Evolutionary conservation across 2,113 vertebrate genomes (phyloP).

Genomic region (Puffinus mauretanicus): DNA sequence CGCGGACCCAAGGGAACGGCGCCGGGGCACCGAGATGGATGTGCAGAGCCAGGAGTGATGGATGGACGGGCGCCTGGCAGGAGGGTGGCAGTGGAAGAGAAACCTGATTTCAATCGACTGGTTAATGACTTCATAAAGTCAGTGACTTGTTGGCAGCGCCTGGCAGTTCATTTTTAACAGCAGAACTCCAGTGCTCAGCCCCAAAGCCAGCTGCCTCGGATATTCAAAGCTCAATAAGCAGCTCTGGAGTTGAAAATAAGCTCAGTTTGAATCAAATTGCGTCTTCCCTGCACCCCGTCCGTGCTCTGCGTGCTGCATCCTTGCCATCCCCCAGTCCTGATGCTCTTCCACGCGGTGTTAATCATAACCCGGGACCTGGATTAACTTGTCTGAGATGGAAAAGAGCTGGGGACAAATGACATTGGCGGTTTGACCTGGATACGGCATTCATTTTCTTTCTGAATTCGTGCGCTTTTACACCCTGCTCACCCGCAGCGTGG

Average conservation of each 20-base stretch:
- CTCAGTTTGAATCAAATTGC: not conserved
- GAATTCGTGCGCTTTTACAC: not conserved
- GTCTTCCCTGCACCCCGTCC: not conserved
- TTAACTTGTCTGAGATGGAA: not conserved
- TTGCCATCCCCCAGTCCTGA: not conserved
- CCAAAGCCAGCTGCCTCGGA: not conserved
- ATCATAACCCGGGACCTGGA: not conserved
- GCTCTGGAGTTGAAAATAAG: not conserved
- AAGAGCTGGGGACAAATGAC: not conserved
- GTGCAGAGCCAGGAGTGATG: not conserved
- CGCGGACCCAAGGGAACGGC: rapidly evolving
- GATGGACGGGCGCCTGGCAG: not conserved
- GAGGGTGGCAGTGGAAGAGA: not conserved
- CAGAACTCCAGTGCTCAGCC: not conserved
- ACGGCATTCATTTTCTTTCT: not conserved
- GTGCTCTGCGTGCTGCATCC: rapidly evolving
- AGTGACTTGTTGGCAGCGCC: not conserved
- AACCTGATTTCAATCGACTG: not conserved
- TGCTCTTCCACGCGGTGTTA: rapidly evolving
- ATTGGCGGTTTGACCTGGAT: not conserved
- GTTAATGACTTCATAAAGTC: not conserved
- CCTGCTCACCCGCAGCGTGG: not conserved
- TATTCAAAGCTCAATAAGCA: not conserved
- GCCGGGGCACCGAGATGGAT: not conserved
- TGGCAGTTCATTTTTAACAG: not conserved